Percentiles rank a stretch among this genome's conserved stretches.
Evolutionary conservation across 2,888 invertebrate species (phyloP).

Genomic region (Coremacera marginata): DNA sequence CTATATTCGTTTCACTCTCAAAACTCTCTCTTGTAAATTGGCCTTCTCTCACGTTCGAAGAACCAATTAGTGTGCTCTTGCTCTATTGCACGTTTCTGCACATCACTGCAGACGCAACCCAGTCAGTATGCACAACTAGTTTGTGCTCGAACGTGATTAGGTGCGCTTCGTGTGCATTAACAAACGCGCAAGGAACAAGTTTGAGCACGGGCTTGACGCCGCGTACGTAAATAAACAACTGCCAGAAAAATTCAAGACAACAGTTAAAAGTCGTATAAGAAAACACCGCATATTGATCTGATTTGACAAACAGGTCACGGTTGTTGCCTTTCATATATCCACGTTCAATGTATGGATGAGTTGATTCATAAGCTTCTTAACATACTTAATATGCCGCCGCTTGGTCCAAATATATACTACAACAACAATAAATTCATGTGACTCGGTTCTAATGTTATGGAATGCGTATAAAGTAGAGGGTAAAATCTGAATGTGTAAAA

Average conservation of each 20-base stretch:
- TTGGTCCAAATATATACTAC: neutral
- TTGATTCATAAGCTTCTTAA: no score
- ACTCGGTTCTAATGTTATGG: neutral
- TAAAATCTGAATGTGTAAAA: neutral
- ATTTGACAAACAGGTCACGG: neutral
- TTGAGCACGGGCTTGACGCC: neutral
- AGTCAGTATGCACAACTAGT: conserved; percentile 63
- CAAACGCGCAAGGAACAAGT: neutral
- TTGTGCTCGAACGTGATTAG: conserved; percentile 68
- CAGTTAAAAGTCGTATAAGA: neutral
- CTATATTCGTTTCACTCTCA: neutral
- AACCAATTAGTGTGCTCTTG: conserved; percentile 51
- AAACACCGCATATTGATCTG: neutral
- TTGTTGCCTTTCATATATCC: no score
- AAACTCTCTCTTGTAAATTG: neutral
- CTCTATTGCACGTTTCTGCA: conserved; percentile 36
- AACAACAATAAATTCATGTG: neutral
- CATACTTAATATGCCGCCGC: neutral
- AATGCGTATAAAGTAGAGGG: neutral
- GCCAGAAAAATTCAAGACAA: neutral
- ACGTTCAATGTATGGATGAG: no score
- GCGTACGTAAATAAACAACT: neutral
- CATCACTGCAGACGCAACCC: conserved; percentile 39
- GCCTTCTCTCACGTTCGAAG: conserved; percentile 9
- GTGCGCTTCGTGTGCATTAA: conserved; percentile 63